A percentile compares a stretch with the other conserved stretches of the same genome.
Conservation (phyloP, 2,113 vertebrate genomes). For the Chascanopsetta lugubris region DNA sequence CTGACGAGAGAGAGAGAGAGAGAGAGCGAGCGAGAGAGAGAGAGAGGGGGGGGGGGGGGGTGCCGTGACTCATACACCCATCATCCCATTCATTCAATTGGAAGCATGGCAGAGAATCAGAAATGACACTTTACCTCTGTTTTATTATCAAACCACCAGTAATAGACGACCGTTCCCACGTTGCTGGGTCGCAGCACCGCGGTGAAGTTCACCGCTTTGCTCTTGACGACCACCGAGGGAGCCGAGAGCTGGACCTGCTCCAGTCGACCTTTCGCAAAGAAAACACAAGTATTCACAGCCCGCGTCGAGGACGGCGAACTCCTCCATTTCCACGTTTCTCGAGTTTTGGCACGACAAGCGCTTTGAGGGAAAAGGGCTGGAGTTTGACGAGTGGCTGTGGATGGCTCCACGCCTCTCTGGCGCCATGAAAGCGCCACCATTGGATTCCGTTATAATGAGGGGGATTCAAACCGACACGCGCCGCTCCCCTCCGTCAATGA, state of each 20-base stretch:
- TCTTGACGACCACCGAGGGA: conserved; percentile 90
- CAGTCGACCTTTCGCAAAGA: conserved; percentile 82
- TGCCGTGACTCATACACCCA: conserved; percentile 33
- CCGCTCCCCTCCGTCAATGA: conserved; percentile 18
- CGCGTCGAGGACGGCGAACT: background rate
- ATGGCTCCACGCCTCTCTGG: conserved; percentile 27
- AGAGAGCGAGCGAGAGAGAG: background rate
- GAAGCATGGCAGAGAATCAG: background rate
- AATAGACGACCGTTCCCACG: conserved; percentile 90
- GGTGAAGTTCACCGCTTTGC: conserved; percentile 90
- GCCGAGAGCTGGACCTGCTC: conserved; percentile 89
- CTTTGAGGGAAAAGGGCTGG: conserved; percentile 9
- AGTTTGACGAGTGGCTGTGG: conserved; percentile 26
- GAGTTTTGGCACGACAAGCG: background rate
- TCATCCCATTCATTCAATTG: background rate
- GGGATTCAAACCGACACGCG: conserved; percentile 23
- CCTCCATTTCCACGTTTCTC: background rate
- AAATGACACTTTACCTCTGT: conserved; percentile 82
- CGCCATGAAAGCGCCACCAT: conserved; percentile 28
- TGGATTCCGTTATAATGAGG: conserved; percentile 47
- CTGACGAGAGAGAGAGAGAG: conserved; percentile 63
- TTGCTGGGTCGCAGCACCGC: conserved; percentile 86
- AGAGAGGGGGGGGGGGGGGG: background rate
- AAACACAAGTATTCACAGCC: conserved; percentile 10
- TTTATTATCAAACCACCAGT: conserved; percentile 97